Evolutionary conservation across 2,888 invertebrate genomes (phyloP).

Genomic region (Phymatocera aterrima): DNA sequence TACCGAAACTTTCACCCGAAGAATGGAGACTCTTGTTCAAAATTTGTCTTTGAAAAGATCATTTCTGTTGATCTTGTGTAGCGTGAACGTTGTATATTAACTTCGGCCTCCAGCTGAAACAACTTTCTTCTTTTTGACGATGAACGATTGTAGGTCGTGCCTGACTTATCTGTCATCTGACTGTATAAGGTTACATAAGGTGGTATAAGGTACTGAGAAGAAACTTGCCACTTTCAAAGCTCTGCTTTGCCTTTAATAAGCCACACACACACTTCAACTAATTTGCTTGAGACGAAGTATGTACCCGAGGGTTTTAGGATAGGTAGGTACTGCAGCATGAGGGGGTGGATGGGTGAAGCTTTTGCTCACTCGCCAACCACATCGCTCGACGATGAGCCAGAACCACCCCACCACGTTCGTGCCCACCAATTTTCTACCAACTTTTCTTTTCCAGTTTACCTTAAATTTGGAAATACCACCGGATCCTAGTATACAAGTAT

Average conservation of each 20-base stretch:
- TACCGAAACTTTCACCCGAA: too few relatives aligned
- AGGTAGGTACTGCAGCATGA: background rate
- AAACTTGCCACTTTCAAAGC: background rate
- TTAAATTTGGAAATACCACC: background rate
- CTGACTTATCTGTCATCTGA: slow-evolving; percentile 46
- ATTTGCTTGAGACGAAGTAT: slow-evolving; percentile 39
- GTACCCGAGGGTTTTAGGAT: background rate
- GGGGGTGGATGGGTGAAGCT: background rate
- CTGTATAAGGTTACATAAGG: background rate
- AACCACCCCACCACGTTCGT: too few relatives aligned
- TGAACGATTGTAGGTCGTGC: slow-evolving; percentile 35
- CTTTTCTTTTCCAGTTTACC: background rate
- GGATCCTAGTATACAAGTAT: too few relatives aligned
- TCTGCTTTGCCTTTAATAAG: slow-evolving; percentile 36
- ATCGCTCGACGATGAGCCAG: background rate
- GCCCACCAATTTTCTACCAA: background rate
- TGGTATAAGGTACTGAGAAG: too few relatives aligned
- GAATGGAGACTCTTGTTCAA: too few relatives aligned
- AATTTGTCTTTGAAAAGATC: too few relatives aligned
- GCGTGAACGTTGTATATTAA: too few relatives aligned
- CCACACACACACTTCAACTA: slow-evolving; percentile 41
- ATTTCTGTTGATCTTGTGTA: too few relatives aligned
- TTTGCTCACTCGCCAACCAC: background rate
- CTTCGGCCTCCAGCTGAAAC: background rate
- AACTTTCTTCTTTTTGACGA: background rate